Evolutionary conservation across 2,113 vertebrate species (phyloP).

Genomic region (Gila orcuttii): DNA sequence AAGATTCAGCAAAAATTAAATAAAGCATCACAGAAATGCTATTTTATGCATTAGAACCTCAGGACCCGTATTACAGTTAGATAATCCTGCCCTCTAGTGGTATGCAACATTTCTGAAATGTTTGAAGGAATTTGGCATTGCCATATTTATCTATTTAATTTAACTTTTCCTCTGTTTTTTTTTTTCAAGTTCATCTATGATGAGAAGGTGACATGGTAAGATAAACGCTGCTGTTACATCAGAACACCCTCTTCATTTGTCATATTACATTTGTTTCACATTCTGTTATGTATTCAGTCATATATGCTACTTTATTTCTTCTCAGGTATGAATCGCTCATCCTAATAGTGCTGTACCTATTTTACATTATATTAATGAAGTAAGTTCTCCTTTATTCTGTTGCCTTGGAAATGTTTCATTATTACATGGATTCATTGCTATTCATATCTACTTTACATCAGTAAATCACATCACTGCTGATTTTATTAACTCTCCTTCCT

Average conservation of each 20-base stretch:
- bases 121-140: neutral
- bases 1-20: too few species aligned
- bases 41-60: too few species aligned
- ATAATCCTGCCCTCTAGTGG: conserved; percentile 53
- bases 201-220: conserved; percentile 96
- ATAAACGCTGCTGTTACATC: neutral
- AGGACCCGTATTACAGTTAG: neutral
- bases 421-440: neutral
- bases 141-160: neutral
- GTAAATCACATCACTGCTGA: neutral
- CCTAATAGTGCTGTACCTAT: conserved; percentile 89
- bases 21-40: too few species aligned
- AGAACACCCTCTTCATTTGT: neutral
- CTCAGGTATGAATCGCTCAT: conserved; percentile 95
- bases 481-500: neutral
- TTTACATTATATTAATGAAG: conserved; percentile 99
- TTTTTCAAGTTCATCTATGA: conserved; percentile 93
- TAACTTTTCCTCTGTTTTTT: conserved; percentile 54
- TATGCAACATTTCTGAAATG: neutral
- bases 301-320: conserved; percentile 41
- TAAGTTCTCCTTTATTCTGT: conserved; percentile 75
- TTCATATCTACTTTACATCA: neutral
- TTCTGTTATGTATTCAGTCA: neutral
- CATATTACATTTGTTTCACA: neutral
- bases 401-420: neutral